Conservation (phyloP, 1,140 invertebrate genomes). For the Drosophila nigromelanica region DNA sequence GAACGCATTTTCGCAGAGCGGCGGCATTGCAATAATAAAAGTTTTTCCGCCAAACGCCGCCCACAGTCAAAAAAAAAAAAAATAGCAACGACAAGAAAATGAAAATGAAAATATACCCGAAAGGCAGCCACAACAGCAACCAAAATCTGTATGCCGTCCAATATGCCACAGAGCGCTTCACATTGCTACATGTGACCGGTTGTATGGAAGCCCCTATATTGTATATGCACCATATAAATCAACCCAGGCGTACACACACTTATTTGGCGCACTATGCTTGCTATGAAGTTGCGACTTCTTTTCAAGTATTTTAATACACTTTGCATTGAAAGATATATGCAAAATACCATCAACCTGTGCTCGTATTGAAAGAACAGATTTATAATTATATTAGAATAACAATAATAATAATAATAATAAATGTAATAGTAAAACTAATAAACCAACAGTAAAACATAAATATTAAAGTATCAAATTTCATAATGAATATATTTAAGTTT, state of each 20-base stretch:
- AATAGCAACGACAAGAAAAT: slow-evolving; percentile 37
- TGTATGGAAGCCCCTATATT: slow-evolving; percentile 32
- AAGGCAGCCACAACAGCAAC: slow-evolving; percentile 59
- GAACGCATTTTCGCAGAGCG: slow-evolving; percentile 71
- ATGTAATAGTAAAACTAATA: too few species aligned
- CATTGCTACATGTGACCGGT: slow-evolving; percentile 20
- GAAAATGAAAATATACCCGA: slow-evolving; percentile 57
- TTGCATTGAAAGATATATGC: background rate
- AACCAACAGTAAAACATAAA: too few species aligned
- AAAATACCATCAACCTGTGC: background rate
- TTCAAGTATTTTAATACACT: slow-evolving; percentile 26
- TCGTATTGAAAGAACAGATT: too few species aligned
- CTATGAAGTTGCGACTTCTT: slow-evolving; percentile 58
- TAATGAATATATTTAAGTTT: too few species aligned
- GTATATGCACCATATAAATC: slow-evolving; percentile 62
- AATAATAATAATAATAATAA: too few species aligned
- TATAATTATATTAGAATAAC: too few species aligned
- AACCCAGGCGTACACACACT: slow-evolving; percentile 62
- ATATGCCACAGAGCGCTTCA: slow-evolving; percentile 54
- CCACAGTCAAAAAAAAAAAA: slow-evolving; percentile 21
- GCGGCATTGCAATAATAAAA: slow-evolving; percentile 73
- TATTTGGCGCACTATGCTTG: slow-evolving; percentile 42
- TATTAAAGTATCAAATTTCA: too few species aligned
- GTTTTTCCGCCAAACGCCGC: slow-evolving; percentile 54
- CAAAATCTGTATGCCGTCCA: slow-evolving; percentile 64